A percentile compares a stretch with the other conserved stretches of the same genome.
Evolutionary conservation across 2,888 invertebrate genomes (phyloP).

Genomic region (Stenodema calcarata): DNA sequence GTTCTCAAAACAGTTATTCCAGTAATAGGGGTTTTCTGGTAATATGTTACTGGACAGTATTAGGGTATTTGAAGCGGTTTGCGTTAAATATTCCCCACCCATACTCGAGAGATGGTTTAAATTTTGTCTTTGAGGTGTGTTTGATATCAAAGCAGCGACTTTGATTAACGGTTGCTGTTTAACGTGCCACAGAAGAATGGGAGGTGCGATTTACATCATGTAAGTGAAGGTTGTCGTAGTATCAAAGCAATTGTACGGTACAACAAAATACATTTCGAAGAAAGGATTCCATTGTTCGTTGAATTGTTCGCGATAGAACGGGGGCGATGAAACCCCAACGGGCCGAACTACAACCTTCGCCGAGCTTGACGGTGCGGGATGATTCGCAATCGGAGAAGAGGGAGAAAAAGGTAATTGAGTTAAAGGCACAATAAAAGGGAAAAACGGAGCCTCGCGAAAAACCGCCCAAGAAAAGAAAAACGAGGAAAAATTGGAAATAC

Average conservation of each 20-base stretch:
- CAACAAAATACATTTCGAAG: background rate
- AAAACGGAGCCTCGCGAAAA: background rate
- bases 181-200: too few species aligned
- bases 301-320: background rate
- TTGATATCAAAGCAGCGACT: too few species aligned
- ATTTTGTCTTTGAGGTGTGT: too few species aligned
- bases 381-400: background rate
- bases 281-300: background rate
- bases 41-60: too few species aligned
- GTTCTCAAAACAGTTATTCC: too few species aligned
- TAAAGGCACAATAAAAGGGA: background rate
- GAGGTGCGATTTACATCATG: too few species aligned
- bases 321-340: background rate
- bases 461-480: background rate
- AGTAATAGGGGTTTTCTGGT: too few species aligned
- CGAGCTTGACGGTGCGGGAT: background rate
- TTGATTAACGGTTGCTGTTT: too few species aligned
- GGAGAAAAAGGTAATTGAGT: background rate
- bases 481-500: background rate
- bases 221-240: background rate
- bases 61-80: too few species aligned
- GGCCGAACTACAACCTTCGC: background rate
- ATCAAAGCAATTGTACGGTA: background rate
- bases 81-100: too few species aligned
- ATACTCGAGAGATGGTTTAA: too few species aligned